Conservation (phyloP, 2,888 invertebrate genomes). For the Biston betularia region DNA sequence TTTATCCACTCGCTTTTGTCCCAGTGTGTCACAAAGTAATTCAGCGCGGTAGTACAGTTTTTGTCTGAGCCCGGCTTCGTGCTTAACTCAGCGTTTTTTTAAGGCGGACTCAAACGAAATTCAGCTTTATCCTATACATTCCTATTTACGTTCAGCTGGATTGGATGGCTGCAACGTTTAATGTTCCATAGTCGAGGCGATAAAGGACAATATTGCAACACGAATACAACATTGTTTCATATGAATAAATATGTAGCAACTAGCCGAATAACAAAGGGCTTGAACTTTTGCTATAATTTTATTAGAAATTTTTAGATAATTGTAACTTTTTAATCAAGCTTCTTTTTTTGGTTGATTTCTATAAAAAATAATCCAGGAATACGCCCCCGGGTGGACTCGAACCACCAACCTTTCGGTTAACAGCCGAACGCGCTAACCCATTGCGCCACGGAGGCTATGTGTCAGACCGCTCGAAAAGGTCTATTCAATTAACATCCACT, state of each 20-base stretch:
- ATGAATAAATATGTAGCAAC: neutral
- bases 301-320: no score
- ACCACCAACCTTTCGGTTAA: conserved; percentile 99
- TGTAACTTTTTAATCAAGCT: no score
- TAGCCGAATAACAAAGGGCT: neutral
- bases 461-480: no score
- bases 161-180: conserved; percentile 42
- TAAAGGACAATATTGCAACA: neutral
- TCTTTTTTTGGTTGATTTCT: no score
- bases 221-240: neutral
- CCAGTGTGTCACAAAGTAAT: conserved; percentile 44
- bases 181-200: conserved; percentile 19
- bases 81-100: conserved; percentile 49
- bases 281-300: no score
- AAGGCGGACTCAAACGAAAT: conserved; percentile 46
- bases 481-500: no score
- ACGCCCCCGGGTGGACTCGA: conserved; percentile 98
- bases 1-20: neutral
- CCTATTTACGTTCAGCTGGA: conserved; percentile 44
- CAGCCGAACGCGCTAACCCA: conserved; percentile 99
- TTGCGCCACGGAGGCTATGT: conserved; percentile 79
- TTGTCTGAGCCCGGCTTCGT: conserved; percentile 48
- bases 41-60: conserved; percentile 50
- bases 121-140: conserved; percentile 44
- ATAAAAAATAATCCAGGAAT: no score